Conservation (phyloP, 1,140 invertebrate species). For the Cydia pomonella region DNA sequence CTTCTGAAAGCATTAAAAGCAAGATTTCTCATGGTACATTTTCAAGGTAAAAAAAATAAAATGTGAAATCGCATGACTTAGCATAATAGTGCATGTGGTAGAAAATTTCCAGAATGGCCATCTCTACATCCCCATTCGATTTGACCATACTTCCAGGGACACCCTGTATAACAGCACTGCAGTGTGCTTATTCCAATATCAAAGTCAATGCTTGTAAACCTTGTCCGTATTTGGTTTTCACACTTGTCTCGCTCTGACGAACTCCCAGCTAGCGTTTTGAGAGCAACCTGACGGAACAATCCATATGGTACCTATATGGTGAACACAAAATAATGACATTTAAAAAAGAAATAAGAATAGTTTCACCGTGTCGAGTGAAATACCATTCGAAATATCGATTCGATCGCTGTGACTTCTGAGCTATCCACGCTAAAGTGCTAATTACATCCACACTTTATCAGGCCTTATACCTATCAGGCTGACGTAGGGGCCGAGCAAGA, state of each 20-base stretch:
- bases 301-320: conserved; percentile 5
- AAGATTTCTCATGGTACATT: too few relatives aligned
- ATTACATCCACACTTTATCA: too few relatives aligned
- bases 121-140: conserved; percentile 16
- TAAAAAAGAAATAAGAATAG: too few relatives aligned
- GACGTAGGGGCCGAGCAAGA: too few relatives aligned
- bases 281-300: conserved; percentile 1
- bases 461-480: too few relatives aligned
- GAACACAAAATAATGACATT: neutral
- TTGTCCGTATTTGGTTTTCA: conserved; percentile 7
- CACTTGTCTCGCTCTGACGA: conserved; percentile 18
- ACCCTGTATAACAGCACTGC: conserved; percentile 10
- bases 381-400: too few relatives aligned
- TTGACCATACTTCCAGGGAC: conserved; percentile 18
- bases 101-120: neutral
- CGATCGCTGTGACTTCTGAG: too few relatives aligned
- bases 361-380: too few relatives aligned
- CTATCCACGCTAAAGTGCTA: too few relatives aligned
- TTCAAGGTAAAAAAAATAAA: neutral
- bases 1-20: too few relatives aligned
- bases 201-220: conserved; percentile 14
- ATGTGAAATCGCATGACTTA: neutral
- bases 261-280: neutral
- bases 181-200: conserved; percentile 11
- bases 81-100: neutral